Percentiles rank a stretch among this genome's conserved stretches.
Evolutionary conservation across 2,797 vertebrate genomes (phyloP).

Genomic region (Otus scops): DNA sequence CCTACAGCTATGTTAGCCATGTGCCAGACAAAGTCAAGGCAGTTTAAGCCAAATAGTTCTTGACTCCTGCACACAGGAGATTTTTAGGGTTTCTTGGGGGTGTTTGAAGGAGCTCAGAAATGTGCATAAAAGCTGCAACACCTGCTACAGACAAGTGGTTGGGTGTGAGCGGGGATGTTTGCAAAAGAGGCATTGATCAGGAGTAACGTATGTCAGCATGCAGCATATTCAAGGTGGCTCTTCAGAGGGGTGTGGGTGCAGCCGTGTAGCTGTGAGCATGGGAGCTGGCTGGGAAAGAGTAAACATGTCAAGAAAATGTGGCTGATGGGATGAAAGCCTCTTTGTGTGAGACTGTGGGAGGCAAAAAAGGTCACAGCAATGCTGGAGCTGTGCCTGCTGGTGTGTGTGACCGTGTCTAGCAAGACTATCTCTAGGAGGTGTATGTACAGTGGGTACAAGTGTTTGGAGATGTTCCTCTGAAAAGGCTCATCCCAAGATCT

Average conservation of each 20-base stretch:
- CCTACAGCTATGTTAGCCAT: not conserved
- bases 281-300: not conserved
- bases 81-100: not conserved
- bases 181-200: not conserved
- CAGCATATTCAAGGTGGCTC: fast-evolving
- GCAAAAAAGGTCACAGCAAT: not conserved
- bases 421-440: not conserved
- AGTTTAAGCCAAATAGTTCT: not conserved
- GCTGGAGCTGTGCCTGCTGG: not conserved
- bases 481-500: not conserved
- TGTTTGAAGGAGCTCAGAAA: not conserved
- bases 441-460: fast-evolving
- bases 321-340: not conserved
- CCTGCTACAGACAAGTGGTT: not conserved
- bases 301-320: fast-evolving
- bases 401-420: not conserved
- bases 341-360: not conserved
- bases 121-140: not conserved
- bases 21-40: not conserved
- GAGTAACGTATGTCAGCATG: not conserved
- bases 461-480: not conserved
- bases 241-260: fast-evolving
- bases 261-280: not conserved
- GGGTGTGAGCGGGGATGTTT: not conserved
- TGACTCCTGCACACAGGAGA: not conserved